Base-by-base conservation (phyloP, 2,888 invertebrate species). In the Strigamia crassipes region DNA sequence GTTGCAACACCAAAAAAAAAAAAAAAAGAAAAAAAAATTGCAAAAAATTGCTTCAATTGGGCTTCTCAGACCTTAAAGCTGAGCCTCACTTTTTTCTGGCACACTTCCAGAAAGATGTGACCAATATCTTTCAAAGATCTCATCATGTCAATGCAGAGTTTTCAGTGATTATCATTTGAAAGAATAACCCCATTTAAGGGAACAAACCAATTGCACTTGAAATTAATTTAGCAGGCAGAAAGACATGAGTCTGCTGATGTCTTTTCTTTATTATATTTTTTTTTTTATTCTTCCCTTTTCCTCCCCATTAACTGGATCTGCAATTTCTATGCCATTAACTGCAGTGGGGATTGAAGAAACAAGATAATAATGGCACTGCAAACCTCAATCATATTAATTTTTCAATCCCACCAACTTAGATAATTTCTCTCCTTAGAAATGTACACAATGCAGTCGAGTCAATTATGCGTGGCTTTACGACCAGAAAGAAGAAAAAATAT, bases 81-180 rank as follows among this genome's bases (percentile, higher is more conserved):
- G 66, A 66, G n/a, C n/a, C 21, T 66, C 66, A 66, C 66, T 34
- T n/a, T 51, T 66, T 66, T 66, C 27, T 66, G 66, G 66, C 66
- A 27, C 27, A 23, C n/a, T 66, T 31, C 66, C 23, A 66, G 31
- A 66, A 66, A 66, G 27, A 66, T 66, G 66, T 66, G 66, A 66
- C 66, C 66, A 66, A 66, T 66, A 31, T 66, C 27, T 51, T 18
- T n/a, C n/a, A 51, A n/a, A 51, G 51, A 51, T n/a, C 51, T 51
- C 51, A 51, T 51, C 51, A 51, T 51, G 51, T 51, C 66, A 66
- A 66, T 66, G 66, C 66, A 66, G 66, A 66, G 23, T 66, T 66
- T 66, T 15, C 66, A 66, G 51, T 51, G 51, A 51, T 51, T 51
- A 51, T 51, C 51, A 51, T 51, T 46, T 51, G 51, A 51, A 51